phyloP scores from a whole-genome alignment of 2,797 vertebrate species.

The Cygnus olor region DNA sequence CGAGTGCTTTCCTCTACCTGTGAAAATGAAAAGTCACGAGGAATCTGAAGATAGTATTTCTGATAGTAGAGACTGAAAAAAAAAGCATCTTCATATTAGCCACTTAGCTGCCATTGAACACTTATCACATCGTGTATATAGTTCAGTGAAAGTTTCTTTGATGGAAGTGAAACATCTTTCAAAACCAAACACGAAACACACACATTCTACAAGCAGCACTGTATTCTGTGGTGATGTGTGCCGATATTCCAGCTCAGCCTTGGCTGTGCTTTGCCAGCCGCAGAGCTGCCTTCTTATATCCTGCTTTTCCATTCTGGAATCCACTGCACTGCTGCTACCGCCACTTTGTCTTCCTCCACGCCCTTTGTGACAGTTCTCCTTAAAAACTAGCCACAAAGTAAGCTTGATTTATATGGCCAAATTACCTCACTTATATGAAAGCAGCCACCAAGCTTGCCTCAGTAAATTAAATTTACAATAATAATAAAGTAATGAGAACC shows the following conservation, averaged over 20 bases:
- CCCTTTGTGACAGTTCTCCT: not conserved
- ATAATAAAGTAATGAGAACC: not conserved
- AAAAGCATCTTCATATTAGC: not conserved
- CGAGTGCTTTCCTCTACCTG: not conserved
- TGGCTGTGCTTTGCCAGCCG: not conserved
- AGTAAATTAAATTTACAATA: not conserved
- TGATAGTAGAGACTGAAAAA: not conserved
- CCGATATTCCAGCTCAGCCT: not conserved
- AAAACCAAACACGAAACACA: not conserved
- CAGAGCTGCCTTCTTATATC: not conserved
- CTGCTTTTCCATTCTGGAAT: not conserved
- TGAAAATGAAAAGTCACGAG: not conserved
- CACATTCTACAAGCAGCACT: not conserved
- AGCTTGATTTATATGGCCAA: not conserved
- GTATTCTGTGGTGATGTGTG: not conserved
- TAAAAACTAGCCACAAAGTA: constrained; percentile 13
- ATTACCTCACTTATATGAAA: not conserved
- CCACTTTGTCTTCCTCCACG: not conserved
- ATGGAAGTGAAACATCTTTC: not conserved
- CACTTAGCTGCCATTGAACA: not conserved
- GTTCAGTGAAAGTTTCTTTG: not conserved
- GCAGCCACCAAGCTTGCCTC: not conserved
- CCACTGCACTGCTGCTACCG: not conserved
- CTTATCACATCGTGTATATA: not conserved
- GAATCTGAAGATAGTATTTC: not conserved